These are phyloP conservation scores for Noctuana brunneofusca DNA, from an alignment of 2,888 invertebrate genomes.

Conservation along the genomic window DNA sequence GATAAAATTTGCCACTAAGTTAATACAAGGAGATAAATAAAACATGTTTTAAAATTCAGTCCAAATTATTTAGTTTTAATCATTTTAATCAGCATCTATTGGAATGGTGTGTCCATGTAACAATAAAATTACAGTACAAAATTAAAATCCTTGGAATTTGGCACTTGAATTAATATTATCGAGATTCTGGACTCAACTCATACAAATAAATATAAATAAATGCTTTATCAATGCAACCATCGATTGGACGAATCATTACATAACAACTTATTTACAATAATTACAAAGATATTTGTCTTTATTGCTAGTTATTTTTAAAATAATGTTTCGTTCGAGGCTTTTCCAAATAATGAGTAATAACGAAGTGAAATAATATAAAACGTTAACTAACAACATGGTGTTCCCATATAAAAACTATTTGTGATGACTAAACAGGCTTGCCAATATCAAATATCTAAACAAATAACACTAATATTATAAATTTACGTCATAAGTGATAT, in stretches of 20 bases:
- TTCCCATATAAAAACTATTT: constrained; percentile 13
- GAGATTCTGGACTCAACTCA: constrained; percentile 67
- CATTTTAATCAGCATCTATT: constrained; percentile 64
- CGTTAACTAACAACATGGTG: not conserved
- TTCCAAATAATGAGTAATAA: not conserved
- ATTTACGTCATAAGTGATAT: constrained; percentile 62
- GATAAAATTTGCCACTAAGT: too few species aligned
- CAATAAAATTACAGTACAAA: constrained; percentile 49
- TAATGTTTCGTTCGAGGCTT: constrained; percentile 1
- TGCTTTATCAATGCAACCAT: constrained; percentile 56
- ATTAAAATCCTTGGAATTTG: constrained; percentile 62
- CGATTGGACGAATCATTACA: constrained; percentile 66
- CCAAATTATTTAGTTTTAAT: constrained; percentile 69
- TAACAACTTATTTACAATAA: constrained; percentile 77
- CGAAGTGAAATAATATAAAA: not conserved
- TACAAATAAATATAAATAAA: constrained; percentile 58
- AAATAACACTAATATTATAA: constrained; percentile 45
- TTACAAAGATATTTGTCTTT: constrained; percentile 51
- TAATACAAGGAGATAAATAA: constrained; percentile 20
- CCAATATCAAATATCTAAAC: constrained; percentile 23
- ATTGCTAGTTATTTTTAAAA: constrained; percentile 24
- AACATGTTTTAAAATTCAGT: constrained; percentile 63
- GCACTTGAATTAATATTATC: constrained; percentile 62
- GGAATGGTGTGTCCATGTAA: constrained; percentile 71
- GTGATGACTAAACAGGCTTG: constrained; percentile 18